These are phyloP conservation scores for Regulus satrapa DNA, from an alignment of 2,113 vertebrate genomes.

Conservation along the genomic window DNA sequence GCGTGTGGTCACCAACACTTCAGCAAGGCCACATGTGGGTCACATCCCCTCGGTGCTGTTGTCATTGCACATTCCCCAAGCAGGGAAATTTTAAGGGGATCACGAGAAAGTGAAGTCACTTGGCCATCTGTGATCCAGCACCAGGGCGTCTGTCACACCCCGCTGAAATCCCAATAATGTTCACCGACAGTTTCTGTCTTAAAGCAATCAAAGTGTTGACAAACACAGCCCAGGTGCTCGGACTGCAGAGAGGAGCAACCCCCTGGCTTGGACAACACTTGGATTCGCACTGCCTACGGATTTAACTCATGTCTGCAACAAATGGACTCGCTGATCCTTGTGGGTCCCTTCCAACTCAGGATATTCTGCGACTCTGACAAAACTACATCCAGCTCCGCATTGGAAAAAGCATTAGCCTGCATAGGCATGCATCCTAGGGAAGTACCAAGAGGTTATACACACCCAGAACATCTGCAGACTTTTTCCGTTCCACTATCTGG, in stretches of 20 bases:
- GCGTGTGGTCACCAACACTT: background rate
- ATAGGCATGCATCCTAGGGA: background rate
- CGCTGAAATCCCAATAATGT: background rate
- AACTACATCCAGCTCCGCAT: background rate
- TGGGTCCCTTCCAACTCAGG: background rate
- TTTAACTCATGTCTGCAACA: background rate
- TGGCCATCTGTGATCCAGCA: background rate
- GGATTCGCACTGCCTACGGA: background rate
- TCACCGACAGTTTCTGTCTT: background rate
- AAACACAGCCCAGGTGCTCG: background rate
- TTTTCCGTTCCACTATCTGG: conserved; percentile 95
- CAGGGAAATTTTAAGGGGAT: background rate
- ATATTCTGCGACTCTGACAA: background rate
- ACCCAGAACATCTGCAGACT: conserved; percentile 94
- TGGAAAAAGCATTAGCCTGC: background rate
- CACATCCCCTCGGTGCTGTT: background rate
- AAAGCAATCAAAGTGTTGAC: background rate
- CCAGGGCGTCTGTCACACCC: background rate
- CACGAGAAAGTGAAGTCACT: background rate
- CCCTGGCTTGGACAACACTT: background rate
- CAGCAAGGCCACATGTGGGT: fast-evolving
- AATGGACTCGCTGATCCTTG: background rate
- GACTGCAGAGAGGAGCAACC: background rate
- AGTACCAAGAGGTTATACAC: conserved; percentile 37
- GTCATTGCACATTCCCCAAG: background rate